Conservation (phyloP, 1,140 invertebrate species). For the Lordiphosa mommai region DNA sequence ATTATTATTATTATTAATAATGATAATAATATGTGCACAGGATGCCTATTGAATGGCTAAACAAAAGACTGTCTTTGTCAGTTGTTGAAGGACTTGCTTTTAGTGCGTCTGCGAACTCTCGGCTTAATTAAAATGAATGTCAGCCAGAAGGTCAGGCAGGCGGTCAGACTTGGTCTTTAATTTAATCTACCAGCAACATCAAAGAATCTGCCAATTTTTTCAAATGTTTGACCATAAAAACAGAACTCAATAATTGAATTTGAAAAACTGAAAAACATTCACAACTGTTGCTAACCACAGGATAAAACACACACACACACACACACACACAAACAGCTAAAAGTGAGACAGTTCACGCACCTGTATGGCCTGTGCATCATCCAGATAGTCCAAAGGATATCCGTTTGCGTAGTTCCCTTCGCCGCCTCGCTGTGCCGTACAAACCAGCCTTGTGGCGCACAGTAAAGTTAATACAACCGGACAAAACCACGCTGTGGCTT, state of each 20-base stretch:
- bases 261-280: conserved; percentile 24
- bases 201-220: conserved; percentile 5
- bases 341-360: conserved; percentile 36
- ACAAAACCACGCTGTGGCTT: conserved; percentile 77
- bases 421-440: conserved; percentile 65
- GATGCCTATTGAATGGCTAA: conserved; percentile 2
- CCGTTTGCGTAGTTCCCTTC: conserved; percentile 50
- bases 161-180: neutral
- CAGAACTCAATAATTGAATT: conserved; percentile 38
- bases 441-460: conserved; percentile 70
- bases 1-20: conserved; percentile 8
- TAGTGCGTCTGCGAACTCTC: conserved; percentile 2
- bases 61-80: conserved; percentile 3
- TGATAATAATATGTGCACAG: conserved; percentile 2
- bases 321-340: neutral
- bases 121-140: conserved; percentile 5
- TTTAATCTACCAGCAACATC: conserved; percentile 1
- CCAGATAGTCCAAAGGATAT: conserved; percentile 70
- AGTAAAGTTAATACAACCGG: conserved; percentile 74
- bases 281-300: conserved; percentile 46
- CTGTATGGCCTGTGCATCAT: conserved; percentile 64
- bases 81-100: neutral
- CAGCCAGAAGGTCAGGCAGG: neutral
- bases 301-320: neutral
- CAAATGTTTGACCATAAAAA: conserved; percentile 4